phyloP scores from a whole-genome alignment of 2,888 invertebrate genomes.

The Calliscelio sp. region DNA sequence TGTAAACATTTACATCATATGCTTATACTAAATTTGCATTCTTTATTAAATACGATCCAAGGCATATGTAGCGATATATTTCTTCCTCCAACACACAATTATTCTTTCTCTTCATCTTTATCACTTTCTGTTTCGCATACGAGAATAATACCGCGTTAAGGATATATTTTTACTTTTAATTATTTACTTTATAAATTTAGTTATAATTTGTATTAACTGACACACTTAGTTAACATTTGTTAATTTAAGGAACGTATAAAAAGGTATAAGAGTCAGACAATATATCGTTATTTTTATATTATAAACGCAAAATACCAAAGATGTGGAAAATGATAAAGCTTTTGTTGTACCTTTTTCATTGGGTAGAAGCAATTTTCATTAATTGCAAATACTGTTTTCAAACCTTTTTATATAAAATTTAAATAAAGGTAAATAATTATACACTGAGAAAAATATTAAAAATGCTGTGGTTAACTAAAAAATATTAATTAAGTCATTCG shows the following conservation, averaged over 20 bases:
- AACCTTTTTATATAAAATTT: background rate
- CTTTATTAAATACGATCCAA: conserved; percentile 63
- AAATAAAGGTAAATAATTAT: background rate
- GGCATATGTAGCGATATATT: conserved; percentile 63
- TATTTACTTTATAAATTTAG: conserved; percentile 31
- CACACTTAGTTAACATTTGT: conserved; percentile 48
- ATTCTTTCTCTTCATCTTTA: conserved; percentile 10
- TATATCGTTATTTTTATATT: conserved; percentile 20
- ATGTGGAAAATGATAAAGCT: conserved; percentile 41
- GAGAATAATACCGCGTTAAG: conserved; percentile 29
- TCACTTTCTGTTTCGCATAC: conserved; percentile 25
- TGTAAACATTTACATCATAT: conserved; percentile 68
- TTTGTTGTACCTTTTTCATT: conserved; percentile 40
- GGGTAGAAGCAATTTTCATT: conserved; percentile 27
- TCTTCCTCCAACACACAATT: conserved; percentile 40
- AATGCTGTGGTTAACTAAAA: background rate
- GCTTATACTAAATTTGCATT: conserved; percentile 58
- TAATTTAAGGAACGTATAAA: conserved; percentile 63
- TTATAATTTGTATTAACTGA: conserved; percentile 39
- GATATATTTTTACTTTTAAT: conserved; percentile 22
- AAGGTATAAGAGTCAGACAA: conserved; percentile 42
- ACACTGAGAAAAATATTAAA: background rate
- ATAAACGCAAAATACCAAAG: conserved; percentile 44
- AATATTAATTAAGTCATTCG: no score
- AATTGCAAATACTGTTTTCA: conserved; percentile 30